Evolutionary conservation across 2,888 invertebrate genomes (phyloP), one percentile per base, ranked within the genome.

Genomic region (Cybosia mesomella): DNA sequence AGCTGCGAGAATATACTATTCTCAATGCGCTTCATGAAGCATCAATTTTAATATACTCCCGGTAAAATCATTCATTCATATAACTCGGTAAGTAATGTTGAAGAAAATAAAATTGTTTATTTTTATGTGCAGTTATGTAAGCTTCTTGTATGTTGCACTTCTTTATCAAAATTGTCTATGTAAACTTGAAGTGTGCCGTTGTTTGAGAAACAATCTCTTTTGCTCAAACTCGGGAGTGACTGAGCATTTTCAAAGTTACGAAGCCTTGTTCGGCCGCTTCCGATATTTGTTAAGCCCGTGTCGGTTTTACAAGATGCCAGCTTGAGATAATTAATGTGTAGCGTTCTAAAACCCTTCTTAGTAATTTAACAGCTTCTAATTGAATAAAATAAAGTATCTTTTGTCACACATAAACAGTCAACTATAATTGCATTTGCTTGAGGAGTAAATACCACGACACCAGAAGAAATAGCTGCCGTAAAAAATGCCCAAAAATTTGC

Each of bases 201-300:
- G 82, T 86, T 82, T 82, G 76, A 70, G 77, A 85, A 87, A 87
- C 87, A 87, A 90, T 90, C 88, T 89, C 89, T 90, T 90, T 92
- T 89, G 91, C 90, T 85, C 80, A 80, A 86, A 81, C 83, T 80
- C 74, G 75, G 79, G 78, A 83, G 85, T 91, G 91, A 91, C 89
- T 91, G 88, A 89, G 91, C 89, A 89, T 87, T 89, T 88, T 79
- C 85, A 75, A 90, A 91, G 89, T 91, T 90, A 88, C 88, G 89
- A 88, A 88, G 89, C 84, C 89, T 89, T 89, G 90, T 92, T 92
- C 87, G 88, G 87, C 85, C 86, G 87, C 86, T 86, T 87, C 87
- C 89, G 89, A 90, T 92, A 92, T 92, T 92, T 92, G 92, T 90
- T 89, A 89, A 92, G 91, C 87, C 89, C 85, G 89, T 90, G 90